Base-by-base conservation (phyloP, 1,140 invertebrate species). In the Ips typographus region DNA sequence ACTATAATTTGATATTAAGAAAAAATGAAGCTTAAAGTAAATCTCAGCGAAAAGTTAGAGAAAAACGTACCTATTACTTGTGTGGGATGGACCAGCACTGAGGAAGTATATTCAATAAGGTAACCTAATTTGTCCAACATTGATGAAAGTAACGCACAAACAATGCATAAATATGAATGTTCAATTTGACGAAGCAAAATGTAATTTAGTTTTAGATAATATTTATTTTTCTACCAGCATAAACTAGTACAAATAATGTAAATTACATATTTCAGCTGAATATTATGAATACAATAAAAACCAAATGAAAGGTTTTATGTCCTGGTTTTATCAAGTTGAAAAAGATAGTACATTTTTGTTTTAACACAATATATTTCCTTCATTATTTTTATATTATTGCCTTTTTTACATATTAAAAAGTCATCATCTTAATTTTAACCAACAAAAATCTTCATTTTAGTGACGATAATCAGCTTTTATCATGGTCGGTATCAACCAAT, bases 21-120 rank as follows among this genome's bases (percentile, higher is more conserved):
- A 22, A 22, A 22, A 2, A 95, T 95, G 92, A 87, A 88, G 79
- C 88, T 94, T 72, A 94, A 95, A 87, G 88, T 91, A 79, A 89
- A 88, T 51, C 77, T 88, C 65, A 85, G 87, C 74, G 88, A 88
- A 75, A 86, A 89, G 75, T 85, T 89, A 52, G 87, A 89, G 58
- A 91, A 94, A 80, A 90, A 90, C 76, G 83, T 91, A 60, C 69
- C 63, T 22, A 89, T 94, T 3, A 91, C 91, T 66, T 95, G 94
- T 81, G 90, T 96, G 6, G 90, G 91, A 69, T 98, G 96, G 96
- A 94, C 89, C 78, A 92, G 88, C 73, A 89, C 93, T 42, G 95
- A 98, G 80, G 94, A 98, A 83, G 88, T 96, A 55, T 94, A 93
- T 83, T 95, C 95, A 43, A 91, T 89, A 74, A 92, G 92, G 92